Conservation (phyloP, 2,113 vertebrate genomes). For the Lagenorhynchus albirostris region DNA sequence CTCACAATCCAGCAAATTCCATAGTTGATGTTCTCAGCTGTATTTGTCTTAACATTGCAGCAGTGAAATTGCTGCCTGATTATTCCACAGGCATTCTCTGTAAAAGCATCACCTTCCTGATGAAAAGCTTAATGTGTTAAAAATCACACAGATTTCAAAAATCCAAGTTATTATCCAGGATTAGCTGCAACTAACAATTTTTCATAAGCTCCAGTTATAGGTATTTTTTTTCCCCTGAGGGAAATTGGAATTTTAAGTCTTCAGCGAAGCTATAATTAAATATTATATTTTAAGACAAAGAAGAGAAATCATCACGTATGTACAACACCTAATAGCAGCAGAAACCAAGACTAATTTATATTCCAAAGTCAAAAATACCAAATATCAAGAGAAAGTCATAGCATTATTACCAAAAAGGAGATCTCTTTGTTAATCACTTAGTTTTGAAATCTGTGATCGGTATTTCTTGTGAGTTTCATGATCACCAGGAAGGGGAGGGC, state of each 20-base stretch:
- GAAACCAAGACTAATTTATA: slow-evolving; percentile 38
- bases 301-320: neutral
- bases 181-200: slow-evolving; percentile 61
- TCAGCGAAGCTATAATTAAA: slow-evolving; percentile 48
- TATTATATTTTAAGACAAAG: slow-evolving; percentile 62
- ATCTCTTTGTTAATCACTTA: neutral
- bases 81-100: neutral
- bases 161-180: slow-evolving; percentile 58
- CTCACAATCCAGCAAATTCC: neutral
- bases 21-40: neutral
- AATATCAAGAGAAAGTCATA: slow-evolving; percentile 23
- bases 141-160: slow-evolving; percentile 48
- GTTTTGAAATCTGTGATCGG: neutral
- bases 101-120: neutral
- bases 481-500: neutral
- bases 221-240: neutral
- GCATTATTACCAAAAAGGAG: neutral
- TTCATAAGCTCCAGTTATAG: slow-evolving; percentile 38
- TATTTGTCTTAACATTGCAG: neutral
- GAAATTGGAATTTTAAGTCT: slow-evolving; percentile 44
- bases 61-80: neutral
- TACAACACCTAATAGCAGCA: neutral
- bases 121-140: slow-evolving; percentile 35
- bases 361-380: slow-evolving; percentile 44
- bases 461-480: slow-evolving; percentile 8